Percentiles rank a stretch among this genome's conserved stretches.
phyloP scores from a whole-genome alignment of 2,888 invertebrate species.

The Didymodactylos carnosus region DNA sequence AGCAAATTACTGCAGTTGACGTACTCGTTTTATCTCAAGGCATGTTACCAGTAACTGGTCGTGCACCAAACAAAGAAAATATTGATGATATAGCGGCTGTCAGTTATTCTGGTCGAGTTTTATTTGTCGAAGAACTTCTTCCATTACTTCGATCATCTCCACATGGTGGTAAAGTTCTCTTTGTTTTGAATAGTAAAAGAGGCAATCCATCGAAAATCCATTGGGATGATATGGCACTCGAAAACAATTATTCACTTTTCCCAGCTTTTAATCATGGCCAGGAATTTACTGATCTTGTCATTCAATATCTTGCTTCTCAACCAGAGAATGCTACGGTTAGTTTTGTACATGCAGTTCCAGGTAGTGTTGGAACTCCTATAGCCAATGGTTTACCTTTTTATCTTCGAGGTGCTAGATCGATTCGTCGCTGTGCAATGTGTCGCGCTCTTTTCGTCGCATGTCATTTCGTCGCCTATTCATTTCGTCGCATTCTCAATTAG shows the following conservation, averaged over 20 bases:
- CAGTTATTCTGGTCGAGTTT: background rate
- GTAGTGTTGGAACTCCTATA: background rate
- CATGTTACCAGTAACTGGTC: too few relatives aligned
- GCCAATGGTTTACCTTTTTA: background rate
- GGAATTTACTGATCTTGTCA: background rate
- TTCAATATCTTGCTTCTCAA: background rate
- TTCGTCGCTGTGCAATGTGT: too few relatives aligned
- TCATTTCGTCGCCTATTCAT: too few relatives aligned
- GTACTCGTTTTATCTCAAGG: background rate
- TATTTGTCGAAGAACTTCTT: background rate
- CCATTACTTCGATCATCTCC: background rate
- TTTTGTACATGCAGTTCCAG: background rate
- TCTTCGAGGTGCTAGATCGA: too few relatives aligned
- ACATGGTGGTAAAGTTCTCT: background rate
- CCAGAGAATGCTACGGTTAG: background rate
- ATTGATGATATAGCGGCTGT: background rate
- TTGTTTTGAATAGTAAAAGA: background rate
- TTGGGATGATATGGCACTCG: background rate
- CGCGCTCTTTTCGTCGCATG: too few relatives aligned
- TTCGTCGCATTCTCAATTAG: too few relatives aligned
- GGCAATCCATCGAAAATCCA: background rate
- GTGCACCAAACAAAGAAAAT: background rate
- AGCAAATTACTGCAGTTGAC: background rate
- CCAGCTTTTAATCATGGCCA: background rate
- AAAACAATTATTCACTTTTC: background rate